phyloP scores from a whole-genome alignment of 2,888 invertebrate species.

The Thysanoteuthis rhombus region DNA sequence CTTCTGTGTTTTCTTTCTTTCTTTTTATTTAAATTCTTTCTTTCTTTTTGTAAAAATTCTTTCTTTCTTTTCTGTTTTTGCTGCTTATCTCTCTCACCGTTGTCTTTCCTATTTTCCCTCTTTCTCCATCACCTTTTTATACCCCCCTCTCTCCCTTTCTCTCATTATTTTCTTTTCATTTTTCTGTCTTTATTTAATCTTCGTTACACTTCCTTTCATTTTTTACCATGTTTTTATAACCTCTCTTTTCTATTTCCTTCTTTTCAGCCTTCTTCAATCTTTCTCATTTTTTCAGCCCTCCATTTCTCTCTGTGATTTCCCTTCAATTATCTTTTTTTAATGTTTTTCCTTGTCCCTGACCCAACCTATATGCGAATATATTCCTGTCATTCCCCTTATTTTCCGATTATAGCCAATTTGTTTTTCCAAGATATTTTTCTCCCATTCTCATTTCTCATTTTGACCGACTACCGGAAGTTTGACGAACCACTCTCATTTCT shows the following conservation, averaged over 20 bases:
- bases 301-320: too few relatives aligned
- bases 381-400: background rate
- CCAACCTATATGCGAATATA: background rate
- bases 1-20: background rate
- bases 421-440: background rate
- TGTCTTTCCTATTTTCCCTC: background rate
- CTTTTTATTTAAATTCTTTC: background rate
- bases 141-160: background rate
- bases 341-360: background rate
- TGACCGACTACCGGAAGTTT: background rate
- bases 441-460: background rate
- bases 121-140: background rate
- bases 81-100: background rate
- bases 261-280: background rate
- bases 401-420: background rate
- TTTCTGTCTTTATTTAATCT: background rate
- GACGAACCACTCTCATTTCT: background rate
- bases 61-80: background rate
- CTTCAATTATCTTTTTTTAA: background rate
- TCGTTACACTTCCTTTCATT: background rate
- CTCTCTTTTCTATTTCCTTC: background rate
- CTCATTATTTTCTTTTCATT: too few relatives aligned
- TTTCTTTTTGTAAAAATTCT: background rate
- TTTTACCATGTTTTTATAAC: background rate
- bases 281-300: background rate